Base-by-base conservation (phyloP, 2,797 vertebrate species). In the Paramormyrops hopkinsi region DNA sequence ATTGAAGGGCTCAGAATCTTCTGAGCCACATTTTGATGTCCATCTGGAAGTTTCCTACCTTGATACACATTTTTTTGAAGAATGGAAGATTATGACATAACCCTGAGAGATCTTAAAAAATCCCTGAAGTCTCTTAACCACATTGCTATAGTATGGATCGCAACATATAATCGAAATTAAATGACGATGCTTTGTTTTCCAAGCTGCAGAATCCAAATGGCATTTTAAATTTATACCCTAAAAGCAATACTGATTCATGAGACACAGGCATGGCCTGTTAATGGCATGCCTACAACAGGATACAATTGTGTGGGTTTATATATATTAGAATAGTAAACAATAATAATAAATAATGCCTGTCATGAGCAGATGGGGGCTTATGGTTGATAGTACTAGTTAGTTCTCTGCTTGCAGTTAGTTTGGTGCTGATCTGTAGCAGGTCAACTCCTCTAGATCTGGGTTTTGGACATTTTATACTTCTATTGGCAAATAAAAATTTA, bases 101-200 rank as follows among this genome's bases (percentile, higher is more conserved):
- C 94, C 95, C 95, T 95, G 95, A 96, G 95, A 95, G 92, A 86
- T 93, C 93, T 41, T 91, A 82, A 90, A 93, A 85, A 88, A 86
- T 83, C 87, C 50, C 88, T 73, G 73, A 83, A 79, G 76, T 59
- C 62, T 48, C 11, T 33, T 69, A 54, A 76, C 12, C 44, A 4
- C 59, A 41, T 62, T 50, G 56, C 88, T 85, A 85, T 54, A 65
- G 41, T 65, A 50, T 50, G 33, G 19, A 69, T 44, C 5, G 19
- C 53, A 22, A 14, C 50, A 29, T 53, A 37, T 3, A 17, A 9
- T 53, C 12, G 6, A 12, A 73, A 79, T 46, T 46, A n/a, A n/a
- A 46, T 46, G 82, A 84, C 8, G 0, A 54, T 17, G 22, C 51
- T 33, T 46, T 37, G 25, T 44, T 46, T 37, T 82, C 8, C 7